These are phyloP conservation scores for Heliconius himera DNA, from an alignment of 1,140 invertebrate genomes.

Conservation along the genomic window DNA sequence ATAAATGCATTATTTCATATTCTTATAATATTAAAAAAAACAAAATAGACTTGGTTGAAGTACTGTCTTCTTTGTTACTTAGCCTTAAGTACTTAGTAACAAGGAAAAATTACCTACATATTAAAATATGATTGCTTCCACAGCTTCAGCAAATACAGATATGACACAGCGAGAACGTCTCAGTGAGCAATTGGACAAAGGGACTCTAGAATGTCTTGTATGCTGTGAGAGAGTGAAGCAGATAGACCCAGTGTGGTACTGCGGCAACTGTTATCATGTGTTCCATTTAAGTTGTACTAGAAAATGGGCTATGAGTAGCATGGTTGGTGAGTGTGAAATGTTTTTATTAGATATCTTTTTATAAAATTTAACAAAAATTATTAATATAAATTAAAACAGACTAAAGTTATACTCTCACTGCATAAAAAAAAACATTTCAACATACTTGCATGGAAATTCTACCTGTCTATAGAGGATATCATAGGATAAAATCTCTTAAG, in stretches of 20 bases:
- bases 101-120: too few species aligned
- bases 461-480: too few species aligned
- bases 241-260: slow-evolving; percentile 93
- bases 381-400: too few species aligned
- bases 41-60: too few species aligned
- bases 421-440: too few species aligned
- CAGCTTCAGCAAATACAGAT: slow-evolving; percentile 71
- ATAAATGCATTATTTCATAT: not conserved
- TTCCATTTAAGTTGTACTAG: slow-evolving; percentile 94
- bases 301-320: slow-evolving; percentile 94
- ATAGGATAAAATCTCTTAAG: too few species aligned
- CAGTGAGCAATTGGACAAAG: slow-evolving; percentile 89
- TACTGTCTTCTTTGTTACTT: too few species aligned
- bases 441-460: too few species aligned
- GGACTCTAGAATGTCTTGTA: slow-evolving; percentile 94
- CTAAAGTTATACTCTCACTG: too few species aligned
- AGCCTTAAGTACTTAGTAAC: too few species aligned
- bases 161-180: slow-evolving; percentile 90
- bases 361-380: not conserved
- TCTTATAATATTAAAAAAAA: too few species aligned
- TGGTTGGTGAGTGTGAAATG: slow-evolving; percentile 82
- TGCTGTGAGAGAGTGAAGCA: slow-evolving; percentile 93
- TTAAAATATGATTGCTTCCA: not conserved
- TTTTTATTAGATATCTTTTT: not conserved
- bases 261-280: slow-evolving; percentile 94